phyloP scores from a whole-genome alignment of 2,113 vertebrate species.

The Cololabis saira region DNA sequence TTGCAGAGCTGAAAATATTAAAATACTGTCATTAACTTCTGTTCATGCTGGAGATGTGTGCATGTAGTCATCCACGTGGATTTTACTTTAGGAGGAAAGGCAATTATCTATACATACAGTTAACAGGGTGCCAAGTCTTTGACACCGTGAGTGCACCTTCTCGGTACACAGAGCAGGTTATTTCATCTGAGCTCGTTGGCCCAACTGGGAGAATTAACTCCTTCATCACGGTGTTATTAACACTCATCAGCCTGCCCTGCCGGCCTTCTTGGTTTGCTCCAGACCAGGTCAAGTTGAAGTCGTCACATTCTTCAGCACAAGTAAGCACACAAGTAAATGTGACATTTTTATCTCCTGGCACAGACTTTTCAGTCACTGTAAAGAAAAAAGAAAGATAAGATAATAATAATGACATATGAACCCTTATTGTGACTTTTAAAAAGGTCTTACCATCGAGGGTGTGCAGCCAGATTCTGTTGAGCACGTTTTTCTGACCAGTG shows the following conservation, averaged over 20 bases:
- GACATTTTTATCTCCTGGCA: conserved; percentile 21
- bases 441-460: conserved; percentile 51
- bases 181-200: conserved; percentile 5
- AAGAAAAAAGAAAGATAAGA: not conserved
- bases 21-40: not conserved
- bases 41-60: not conserved
- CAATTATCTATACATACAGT: conserved; percentile 30
- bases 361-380: conserved; percentile 44
- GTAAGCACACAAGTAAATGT: conserved; percentile 61
- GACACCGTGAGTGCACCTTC: conserved; percentile 44
- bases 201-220: conserved; percentile 31
- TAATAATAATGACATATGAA: not conserved
- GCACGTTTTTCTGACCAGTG: not conserved
- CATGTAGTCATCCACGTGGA: no score
- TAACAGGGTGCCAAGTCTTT: conserved; percentile 29
- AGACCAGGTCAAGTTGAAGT: conserved; percentile 63
- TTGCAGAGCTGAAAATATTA: conserved; percentile 25
- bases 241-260: conserved; percentile 5
- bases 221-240: conserved; percentile 24
- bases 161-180: conserved; percentile 48
- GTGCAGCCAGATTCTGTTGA: conserved; percentile 46
- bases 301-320: conserved; percentile 52
- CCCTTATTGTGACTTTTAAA: not conserved
- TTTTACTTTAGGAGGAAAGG: not conserved
- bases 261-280: not conserved